Conservation (phyloP, 92 coral and sea anemone genomes). For the Nematostella vectensis region DNA sequence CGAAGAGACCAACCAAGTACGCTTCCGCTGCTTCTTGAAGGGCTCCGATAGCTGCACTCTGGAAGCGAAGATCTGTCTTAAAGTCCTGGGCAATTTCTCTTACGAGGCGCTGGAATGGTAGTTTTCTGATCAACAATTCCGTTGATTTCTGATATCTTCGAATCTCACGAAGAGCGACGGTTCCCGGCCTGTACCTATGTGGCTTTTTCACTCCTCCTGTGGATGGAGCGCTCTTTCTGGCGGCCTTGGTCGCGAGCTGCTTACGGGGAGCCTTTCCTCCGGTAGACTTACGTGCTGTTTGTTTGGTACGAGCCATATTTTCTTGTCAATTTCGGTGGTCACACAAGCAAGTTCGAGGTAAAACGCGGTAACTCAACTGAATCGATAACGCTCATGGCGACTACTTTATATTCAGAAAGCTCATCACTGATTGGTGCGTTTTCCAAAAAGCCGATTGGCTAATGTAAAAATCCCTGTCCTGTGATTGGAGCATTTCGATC, state of each 20-base stretch:
- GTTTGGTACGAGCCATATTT: slow-evolving; percentile 92
- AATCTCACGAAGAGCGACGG: slow-evolving; percentile 99
- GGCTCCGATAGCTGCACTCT: slow-evolving; percentile 98
- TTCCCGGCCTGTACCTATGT: slow-evolving; percentile 97
- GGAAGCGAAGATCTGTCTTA: slow-evolving; percentile 98
- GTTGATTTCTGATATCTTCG: slow-evolving; percentile 99
- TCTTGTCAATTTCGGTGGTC: slow-evolving; percentile 2
- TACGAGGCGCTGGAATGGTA: slow-evolving; percentile 97
- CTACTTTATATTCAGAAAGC: slow-evolving; percentile 23
- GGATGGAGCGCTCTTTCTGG: slow-evolving; percentile 97
- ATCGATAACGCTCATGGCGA: not conserved
- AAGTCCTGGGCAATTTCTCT: slow-evolving; percentile 99
- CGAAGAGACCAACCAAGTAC: slow-evolving; percentile 94
- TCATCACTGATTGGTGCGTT: slow-evolving; percentile 47
- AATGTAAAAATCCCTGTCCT: slow-evolving; percentile 2
- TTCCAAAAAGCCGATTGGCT: slow-evolving; percentile 35
- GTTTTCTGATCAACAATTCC: slow-evolving; percentile 96
- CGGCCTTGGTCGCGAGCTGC: slow-evolving; percentile 95
- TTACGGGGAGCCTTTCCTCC: slow-evolving; percentile 99
- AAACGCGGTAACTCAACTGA: not conserved
- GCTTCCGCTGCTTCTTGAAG: slow-evolving; percentile 99
- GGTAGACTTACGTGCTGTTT: slow-evolving; percentile 94
- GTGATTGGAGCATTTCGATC: slow-evolving; percentile 90
- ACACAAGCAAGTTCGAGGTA: too few relatives aligned
- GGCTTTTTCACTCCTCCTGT: slow-evolving; percentile 99